Evolutionary conservation across 2,113 vertebrate species (phyloP).

Genomic region (Tychaedon coryphoeus): DNA sequence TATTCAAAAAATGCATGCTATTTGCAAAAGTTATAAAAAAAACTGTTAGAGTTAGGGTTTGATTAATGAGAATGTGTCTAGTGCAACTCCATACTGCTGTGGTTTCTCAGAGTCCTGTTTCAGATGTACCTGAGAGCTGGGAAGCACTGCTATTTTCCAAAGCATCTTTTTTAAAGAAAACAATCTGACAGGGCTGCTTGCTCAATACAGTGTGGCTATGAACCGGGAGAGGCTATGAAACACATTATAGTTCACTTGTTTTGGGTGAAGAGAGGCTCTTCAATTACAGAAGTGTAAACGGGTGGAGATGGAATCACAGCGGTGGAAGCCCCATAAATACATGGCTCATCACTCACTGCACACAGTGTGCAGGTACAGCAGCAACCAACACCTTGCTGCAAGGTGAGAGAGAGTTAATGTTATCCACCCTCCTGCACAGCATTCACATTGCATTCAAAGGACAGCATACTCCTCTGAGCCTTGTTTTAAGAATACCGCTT

Average conservation of each 20-base stretch:
- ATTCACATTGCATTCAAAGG: background rate
- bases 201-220: conserved; percentile 1
- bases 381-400: background rate
- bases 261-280: conserved; percentile 46
- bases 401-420: background rate
- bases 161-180: conserved; percentile 58
- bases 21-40: conserved; percentile 39
- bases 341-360: background rate
- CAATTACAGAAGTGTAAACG: conserved; percentile 49
- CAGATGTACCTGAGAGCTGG: background rate
- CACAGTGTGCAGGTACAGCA: background rate
- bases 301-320: background rate
- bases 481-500: conserved; percentile 23
- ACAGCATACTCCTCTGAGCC: background rate
- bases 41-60: background rate
- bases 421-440: background rate
- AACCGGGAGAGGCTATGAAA: conserved; percentile 9
- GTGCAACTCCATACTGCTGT: conserved; percentile 16
- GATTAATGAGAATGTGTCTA: conserved; percentile 60
- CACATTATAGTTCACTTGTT: conserved; percentile 14
- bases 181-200: background rate
- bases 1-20: conserved; percentile 24
- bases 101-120: conserved; percentile 9
- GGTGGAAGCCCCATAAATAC: background rate
- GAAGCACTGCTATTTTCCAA: conserved; percentile 16